Conservation (phyloP, 2,797 vertebrate genomes). For the Jordanella pulchra region DNA sequence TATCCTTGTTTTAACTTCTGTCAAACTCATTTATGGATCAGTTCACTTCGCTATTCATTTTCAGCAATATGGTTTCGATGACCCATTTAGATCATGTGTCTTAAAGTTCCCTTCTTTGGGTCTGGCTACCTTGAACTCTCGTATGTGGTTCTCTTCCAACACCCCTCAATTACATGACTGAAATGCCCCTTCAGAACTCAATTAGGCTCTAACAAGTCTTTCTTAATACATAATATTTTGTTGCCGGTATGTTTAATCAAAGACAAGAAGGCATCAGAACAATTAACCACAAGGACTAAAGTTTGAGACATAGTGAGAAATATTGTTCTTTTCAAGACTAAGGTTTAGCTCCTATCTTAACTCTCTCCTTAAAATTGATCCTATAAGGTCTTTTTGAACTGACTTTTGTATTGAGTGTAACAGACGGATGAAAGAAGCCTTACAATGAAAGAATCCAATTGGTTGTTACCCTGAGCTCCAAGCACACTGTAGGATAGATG, state of each 20-base stretch:
- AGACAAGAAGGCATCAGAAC: too few relatives aligned
- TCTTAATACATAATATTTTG: background rate
- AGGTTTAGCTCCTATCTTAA: background rate
- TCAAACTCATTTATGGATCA: slow-evolving; percentile 28
- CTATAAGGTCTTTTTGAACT: background rate
- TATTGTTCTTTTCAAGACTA: background rate
- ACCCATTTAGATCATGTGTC: background rate
- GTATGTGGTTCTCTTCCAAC: background rate
- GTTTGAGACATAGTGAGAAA: background rate
- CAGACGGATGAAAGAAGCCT: background rate
- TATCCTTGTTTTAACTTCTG: slow-evolving; percentile 22
- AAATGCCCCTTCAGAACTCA: background rate
- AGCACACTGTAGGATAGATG: background rate
- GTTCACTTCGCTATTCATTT: background rate
- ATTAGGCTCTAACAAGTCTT: background rate
- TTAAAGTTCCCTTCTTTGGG: background rate
- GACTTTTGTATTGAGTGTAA: background rate
- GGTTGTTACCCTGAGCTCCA: background rate
- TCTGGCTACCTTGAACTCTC: background rate
- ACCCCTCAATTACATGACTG: background rate
- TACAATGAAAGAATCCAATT: background rate
- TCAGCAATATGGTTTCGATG: background rate
- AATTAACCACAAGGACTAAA: background rate
- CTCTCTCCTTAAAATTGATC: background rate
- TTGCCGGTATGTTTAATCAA: background rate